A percentile compares a stretch with the other conserved stretches of the same genome.
Evolutionary conservation across 1,140 invertebrate species (phyloP).

Genomic region (Neodiprion virginianus): DNA sequence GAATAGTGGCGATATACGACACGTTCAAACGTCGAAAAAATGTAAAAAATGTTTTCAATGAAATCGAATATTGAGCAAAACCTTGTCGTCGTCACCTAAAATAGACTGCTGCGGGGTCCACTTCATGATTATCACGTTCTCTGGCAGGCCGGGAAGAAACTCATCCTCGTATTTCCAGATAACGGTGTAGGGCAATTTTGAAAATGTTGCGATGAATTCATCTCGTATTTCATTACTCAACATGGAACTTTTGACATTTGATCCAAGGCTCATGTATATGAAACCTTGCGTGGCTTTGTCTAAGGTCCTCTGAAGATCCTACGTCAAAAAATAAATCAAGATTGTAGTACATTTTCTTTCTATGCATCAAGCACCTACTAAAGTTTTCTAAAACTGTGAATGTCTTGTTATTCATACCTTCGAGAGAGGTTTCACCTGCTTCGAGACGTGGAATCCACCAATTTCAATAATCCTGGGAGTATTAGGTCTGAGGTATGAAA

Average conservation of each 20-base stretch:
- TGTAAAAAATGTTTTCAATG: neutral
- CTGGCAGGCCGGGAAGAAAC: conserved; percentile 16
- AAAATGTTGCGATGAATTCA: conserved; percentile 61
- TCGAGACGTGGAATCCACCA: conserved; percentile 60
- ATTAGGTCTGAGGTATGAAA: conserved; percentile 62
- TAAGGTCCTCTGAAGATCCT: conserved; percentile 58
- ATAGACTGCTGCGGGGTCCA: conserved; percentile 57
- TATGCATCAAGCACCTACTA: neutral
- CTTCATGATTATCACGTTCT: conserved; percentile 48
- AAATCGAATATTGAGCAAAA: neutral
- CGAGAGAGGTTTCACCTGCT: conserved; percentile 28
- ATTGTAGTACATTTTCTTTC: neutral
- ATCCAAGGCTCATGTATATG: conserved; percentile 67
- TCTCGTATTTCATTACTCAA: conserved; percentile 36
- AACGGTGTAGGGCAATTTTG: conserved; percentile 38
- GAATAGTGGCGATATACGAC: neutral
- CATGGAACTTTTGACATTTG: conserved; percentile 45
- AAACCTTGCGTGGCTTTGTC: conserved; percentile 60
- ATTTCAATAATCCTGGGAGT: conserved; percentile 63
- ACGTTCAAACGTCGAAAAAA: neutral
- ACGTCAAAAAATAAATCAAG: conserved; percentile 14
- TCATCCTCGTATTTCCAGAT: conserved; percentile 45
- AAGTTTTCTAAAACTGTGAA: neutral
- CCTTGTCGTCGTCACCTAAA: conserved; percentile 33
- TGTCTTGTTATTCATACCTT: conserved; percentile 32